Evolutionary conservation across 2,797 vertebrate genomes (phyloP).

Genomic region (Pipistrellus nathusii): DNA sequence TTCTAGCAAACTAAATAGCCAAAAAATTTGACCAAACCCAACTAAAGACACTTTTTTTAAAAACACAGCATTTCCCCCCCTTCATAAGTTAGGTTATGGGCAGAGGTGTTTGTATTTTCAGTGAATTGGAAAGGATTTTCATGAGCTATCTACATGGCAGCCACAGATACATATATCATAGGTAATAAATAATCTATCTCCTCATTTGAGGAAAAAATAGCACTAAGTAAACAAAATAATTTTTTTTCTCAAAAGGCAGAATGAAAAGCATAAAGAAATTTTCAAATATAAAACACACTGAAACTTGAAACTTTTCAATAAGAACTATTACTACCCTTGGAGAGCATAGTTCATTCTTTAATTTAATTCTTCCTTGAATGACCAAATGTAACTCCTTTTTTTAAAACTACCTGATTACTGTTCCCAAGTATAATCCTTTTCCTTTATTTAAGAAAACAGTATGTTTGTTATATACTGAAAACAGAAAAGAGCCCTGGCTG

Average conservation of each 20-base stretch:
- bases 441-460: background rate
- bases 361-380: background rate
- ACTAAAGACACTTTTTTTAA: background rate
- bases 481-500: background rate
- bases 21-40: background rate
- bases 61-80: too few relatives aligned
- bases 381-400: background rate
- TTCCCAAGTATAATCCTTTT: background rate
- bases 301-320: background rate
- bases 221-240: background rate
- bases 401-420: too few relatives aligned
- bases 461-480: background rate
- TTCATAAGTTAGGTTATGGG: background rate
- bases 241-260: background rate
- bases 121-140: background rate
- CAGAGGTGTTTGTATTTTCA: background rate
- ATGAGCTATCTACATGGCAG: accelerated
- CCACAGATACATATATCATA: background rate
- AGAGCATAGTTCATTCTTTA: background rate
- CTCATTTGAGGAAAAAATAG: background rate
- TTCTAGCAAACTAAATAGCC: background rate
- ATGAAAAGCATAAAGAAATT: background rate
- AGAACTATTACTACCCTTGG: background rate
- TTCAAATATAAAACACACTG: background rate
- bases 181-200: background rate